Conservation (phyloP, 2,113 vertebrate species). For the Megatriorchis doriae region DNA sequence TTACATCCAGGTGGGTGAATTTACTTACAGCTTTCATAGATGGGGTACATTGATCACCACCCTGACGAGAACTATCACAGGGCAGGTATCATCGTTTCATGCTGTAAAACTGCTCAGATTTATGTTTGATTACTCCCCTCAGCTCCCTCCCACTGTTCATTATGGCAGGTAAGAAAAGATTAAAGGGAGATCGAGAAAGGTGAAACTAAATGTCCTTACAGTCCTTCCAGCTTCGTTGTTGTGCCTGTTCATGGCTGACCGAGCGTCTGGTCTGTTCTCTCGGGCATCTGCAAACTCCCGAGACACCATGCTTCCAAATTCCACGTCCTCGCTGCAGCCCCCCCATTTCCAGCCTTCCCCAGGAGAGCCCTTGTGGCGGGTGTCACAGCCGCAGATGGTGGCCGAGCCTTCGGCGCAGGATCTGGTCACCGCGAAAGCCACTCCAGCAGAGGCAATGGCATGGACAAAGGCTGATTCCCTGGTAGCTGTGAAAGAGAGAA, state of each 20-base stretch:
- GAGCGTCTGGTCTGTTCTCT: constrained; percentile 93
- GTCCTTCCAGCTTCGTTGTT: constrained; percentile 96
- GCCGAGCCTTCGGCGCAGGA: constrained; percentile 90
- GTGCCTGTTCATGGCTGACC: constrained; percentile 97
- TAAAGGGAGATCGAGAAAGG: background rate
- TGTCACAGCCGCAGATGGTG: constrained; percentile 93
- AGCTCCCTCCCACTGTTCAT: background rate
- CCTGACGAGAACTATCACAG: background rate
- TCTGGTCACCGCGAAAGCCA: constrained; percentile 92
- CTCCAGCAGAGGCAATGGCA: constrained; percentile 92
- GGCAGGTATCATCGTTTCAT: background rate
- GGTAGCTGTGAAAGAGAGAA: constrained; percentile 80
- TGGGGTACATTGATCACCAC: accelerated
- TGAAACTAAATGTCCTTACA: constrained; percentile 63
- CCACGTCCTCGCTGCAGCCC: constrained; percentile 94
- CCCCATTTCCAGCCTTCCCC: constrained; percentile 99
- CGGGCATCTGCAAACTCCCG: constrained; percentile 93
- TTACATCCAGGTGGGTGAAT: background rate
- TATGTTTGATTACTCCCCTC: background rate
- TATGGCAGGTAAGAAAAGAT: background rate
- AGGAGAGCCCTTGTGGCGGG: constrained; percentile 87
- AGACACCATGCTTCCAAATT: constrained; percentile 96
- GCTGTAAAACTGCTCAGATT: background rate
- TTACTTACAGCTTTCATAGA: background rate
- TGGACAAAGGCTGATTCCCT: constrained; percentile 95